Percentiles rank a stretch among this genome's conserved stretches.
Evolutionary conservation across 53 echinoderm and acorn worm species (phyloP).

Genomic region (Paracentrotus lividus): DNA sequence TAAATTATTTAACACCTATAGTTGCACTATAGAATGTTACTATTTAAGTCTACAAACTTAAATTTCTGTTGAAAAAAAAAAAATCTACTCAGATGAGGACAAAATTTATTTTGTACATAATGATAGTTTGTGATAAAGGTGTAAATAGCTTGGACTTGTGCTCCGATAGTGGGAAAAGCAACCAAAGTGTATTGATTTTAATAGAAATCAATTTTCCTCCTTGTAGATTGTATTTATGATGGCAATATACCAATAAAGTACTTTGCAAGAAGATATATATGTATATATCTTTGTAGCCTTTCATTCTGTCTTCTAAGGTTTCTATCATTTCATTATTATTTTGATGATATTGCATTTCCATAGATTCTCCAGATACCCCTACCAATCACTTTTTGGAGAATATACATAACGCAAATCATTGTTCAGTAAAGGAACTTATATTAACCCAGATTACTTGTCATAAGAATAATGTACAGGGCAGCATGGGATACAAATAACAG

Average conservation of each 20-base stretch:
- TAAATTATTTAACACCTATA: too few species aligned
- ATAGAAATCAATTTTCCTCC: constrained; percentile 21
- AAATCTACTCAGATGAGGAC: not conserved
- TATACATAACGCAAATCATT: too few species aligned
- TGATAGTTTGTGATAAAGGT: not conserved
- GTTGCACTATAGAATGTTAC: not conserved
- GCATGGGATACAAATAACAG: too few species aligned
- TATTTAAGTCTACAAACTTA: not conserved
- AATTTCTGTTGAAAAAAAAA: not conserved
- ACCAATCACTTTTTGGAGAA: too few species aligned
- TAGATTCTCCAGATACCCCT: too few species aligned
- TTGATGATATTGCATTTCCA: too few species aligned
- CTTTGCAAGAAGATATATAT: constrained; percentile 38
- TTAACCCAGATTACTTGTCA: too few species aligned
- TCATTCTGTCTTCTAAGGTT: constrained; percentile 28
- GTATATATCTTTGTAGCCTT: not conserved
- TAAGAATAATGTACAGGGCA: too few species aligned
- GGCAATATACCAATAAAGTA: constrained; percentile 65
- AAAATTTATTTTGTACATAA: not conserved
- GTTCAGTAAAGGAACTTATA: too few species aligned
- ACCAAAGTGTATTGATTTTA: constrained; percentile 44
- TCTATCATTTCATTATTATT: not conserved
- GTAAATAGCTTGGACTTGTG: constrained; percentile 42
- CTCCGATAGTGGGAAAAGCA: constrained; percentile 13
- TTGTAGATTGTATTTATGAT: constrained; percentile 67